Conservation (phyloP, 2,797 vertebrate genomes). For the Phyllotis vaccarum region DNA sequence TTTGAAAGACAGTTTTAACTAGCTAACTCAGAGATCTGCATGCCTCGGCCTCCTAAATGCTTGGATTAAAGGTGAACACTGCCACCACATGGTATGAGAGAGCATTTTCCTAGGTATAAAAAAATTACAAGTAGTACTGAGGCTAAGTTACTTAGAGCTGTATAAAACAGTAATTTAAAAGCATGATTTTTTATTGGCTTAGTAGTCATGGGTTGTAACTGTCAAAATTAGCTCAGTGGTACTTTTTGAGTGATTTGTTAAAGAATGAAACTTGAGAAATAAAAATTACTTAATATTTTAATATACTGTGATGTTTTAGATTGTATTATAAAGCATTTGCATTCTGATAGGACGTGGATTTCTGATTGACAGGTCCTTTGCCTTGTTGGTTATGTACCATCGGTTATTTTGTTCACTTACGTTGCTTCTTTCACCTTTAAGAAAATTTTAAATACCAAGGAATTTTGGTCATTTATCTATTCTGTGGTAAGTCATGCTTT, state of each 20-base stretch:
- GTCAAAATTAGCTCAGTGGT: not conserved
- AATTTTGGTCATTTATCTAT: constrained; percentile 96
- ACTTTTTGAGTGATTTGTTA: not conserved
- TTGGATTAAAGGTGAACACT: not conserved
- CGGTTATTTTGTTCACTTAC: constrained; percentile 95
- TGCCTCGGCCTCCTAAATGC: not conserved
- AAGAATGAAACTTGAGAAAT: constrained; percentile 26
- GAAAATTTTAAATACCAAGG: constrained; percentile 95
- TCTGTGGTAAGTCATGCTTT: constrained; percentile 92
- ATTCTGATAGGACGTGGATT: constrained; percentile 27
- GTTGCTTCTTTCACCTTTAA: constrained; percentile 94
- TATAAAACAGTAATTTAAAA: constrained; percentile 44
- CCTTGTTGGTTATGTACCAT: constrained; percentile 93
- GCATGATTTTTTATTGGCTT: constrained; percentile 8
- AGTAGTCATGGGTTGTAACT: not conserved
- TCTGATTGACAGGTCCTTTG: constrained; percentile 91
- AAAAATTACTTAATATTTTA: constrained; percentile 47
- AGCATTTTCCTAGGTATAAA: constrained; percentile 45
- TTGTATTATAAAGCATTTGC: not conserved
- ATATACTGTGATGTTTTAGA: not conserved
- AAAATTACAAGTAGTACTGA: constrained; percentile 43
- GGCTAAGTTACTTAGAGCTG: constrained; percentile 13
- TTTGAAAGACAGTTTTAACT: not conserved
- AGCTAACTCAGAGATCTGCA: not conserved
- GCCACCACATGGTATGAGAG: not conserved